Conservation (phyloP, 1,140 invertebrate species). For the Heliothis virescens region DNA sequence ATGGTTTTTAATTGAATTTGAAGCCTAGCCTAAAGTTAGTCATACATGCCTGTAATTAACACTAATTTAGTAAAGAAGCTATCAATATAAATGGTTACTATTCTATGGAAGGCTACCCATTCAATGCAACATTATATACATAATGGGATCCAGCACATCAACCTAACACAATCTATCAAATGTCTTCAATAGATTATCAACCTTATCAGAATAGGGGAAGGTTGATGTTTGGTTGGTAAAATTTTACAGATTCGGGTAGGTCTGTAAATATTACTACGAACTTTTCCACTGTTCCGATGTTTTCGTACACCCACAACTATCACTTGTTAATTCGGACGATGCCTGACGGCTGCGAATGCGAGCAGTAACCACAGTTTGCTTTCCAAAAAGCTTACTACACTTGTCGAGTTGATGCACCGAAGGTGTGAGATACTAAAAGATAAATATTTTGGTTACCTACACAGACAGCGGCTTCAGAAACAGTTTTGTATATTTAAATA, state of each 20-base stretch:
- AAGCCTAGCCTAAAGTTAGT: no score
- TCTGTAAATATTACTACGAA: not conserved
- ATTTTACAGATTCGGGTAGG: no score
- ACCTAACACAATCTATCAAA: no score
- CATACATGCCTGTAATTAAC: not conserved
- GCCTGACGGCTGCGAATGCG: not conserved
- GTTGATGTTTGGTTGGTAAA: no score
- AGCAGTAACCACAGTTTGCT: not conserved
- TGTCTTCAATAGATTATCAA: no score
- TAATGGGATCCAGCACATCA: not conserved
- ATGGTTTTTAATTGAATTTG: not conserved
- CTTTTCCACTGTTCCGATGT: not conserved
- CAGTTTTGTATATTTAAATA: not conserved
- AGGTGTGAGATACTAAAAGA: not conserved
- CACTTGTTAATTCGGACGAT: not conserved
- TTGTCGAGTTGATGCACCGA: not conserved
- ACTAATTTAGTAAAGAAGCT: not conserved
- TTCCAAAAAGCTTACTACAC: not conserved
- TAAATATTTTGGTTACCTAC: not conserved
- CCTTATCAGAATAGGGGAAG: no score
- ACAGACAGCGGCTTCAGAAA: not conserved
- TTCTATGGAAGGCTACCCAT: not conserved
- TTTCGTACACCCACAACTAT: not conserved
- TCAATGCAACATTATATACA: not conserved
- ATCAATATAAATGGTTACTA: not conserved